These are phyloP conservation scores for Callosobruchus maculatus DNA, from an alignment of 2,888 invertebrate genomes.

Conservation along the genomic window DNA sequence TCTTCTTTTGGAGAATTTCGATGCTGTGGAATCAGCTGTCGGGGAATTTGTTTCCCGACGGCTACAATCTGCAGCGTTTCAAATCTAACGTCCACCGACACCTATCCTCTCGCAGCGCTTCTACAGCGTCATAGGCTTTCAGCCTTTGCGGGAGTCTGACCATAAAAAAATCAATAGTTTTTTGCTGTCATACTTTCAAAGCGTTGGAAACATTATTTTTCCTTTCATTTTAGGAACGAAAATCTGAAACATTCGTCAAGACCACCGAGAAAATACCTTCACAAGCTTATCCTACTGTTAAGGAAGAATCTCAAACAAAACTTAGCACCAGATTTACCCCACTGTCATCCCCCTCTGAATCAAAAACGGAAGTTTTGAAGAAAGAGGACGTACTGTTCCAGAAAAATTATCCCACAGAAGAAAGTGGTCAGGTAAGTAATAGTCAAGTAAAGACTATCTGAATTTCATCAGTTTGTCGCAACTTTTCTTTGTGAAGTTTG, in stretches of 20 bases:
- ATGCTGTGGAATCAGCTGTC: too few species aligned
- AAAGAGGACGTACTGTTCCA: constrained; percentile 5
- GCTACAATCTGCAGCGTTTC: too few species aligned
- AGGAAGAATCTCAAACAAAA: neutral
- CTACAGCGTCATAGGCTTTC: too few species aligned
- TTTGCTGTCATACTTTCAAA: too few species aligned
- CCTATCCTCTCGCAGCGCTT: too few species aligned
- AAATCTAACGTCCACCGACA: too few species aligned
- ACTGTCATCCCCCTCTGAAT: constrained; percentile 37
- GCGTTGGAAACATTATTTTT: neutral
- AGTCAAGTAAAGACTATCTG: neutral
- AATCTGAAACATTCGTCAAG: neutral
- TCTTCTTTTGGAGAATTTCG: too few species aligned
- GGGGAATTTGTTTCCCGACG: too few species aligned
- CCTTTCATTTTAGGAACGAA: neutral
- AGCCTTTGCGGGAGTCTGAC: too few species aligned
- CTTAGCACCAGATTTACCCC: neutral
- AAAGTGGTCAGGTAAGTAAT: constrained; percentile 24
- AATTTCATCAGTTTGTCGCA: too few species aligned
- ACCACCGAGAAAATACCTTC: constrained; percentile 15
- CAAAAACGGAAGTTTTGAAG: constrained; percentile 19
- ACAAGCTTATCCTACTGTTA: constrained; percentile 1
- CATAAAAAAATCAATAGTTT: too few species aligned
- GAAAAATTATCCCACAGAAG: constrained; percentile 25
- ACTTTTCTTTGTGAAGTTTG: too few species aligned